phyloP scores from a whole-genome alignment of 2,113 vertebrate genomes.

The Bubo bubo region DNA sequence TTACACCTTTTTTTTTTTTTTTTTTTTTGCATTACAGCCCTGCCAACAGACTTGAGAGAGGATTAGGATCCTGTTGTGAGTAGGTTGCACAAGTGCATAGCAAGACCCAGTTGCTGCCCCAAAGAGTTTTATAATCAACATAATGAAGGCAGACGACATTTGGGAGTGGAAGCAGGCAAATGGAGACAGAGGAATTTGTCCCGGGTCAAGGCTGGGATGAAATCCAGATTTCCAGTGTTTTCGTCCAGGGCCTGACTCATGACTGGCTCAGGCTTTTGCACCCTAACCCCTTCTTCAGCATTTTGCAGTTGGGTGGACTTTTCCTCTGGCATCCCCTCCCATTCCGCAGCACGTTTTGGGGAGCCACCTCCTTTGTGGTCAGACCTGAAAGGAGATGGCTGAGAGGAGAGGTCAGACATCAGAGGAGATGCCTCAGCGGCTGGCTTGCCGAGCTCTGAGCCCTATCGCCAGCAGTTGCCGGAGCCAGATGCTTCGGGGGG shows the following conservation, averaged over 20 bases:
- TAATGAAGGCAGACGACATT: neutral
- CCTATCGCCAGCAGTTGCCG: neutral
- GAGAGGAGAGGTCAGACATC: neutral
- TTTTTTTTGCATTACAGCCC: neutral
- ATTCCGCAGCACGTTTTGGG: neutral
- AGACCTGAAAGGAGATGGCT: neutral
- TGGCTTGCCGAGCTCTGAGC: fast-evolving
- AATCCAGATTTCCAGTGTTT: neutral
- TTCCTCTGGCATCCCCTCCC: neutral
- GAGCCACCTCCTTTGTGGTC: fast-evolving
- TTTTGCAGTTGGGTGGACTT: neutral
- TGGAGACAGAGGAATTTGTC: neutral
- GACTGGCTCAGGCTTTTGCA: neutral
- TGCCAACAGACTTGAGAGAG: fast-evolving
- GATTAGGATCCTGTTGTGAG: neutral
- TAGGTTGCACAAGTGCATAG: neutral
- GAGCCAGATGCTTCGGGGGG: neutral
- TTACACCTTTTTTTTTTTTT: neutral
- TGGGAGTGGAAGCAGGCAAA: neutral
- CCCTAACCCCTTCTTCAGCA: neutral
- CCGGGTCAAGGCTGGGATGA: neutral
- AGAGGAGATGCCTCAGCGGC: neutral
- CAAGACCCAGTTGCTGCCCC: neutral
- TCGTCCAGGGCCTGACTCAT: neutral
- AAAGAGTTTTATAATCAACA: neutral